A percentile compares a stretch with the other conserved stretches of the same genome.
Evolutionary conservation across 2,797 vertebrate genomes (phyloP).

Genomic region (Mus caroli): DNA sequence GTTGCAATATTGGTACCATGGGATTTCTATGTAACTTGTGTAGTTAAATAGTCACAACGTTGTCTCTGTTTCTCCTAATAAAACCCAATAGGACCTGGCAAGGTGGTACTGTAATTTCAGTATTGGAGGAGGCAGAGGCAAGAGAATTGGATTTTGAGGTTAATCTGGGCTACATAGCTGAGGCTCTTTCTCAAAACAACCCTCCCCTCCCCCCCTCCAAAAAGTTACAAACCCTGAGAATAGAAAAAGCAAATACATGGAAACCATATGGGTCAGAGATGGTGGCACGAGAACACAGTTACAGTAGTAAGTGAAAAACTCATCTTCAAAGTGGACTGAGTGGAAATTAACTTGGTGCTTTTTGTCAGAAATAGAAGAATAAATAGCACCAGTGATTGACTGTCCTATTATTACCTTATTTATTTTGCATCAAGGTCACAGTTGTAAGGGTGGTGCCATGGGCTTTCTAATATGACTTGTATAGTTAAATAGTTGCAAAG

Average conservation of each 20-base stretch:
- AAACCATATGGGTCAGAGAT: neutral
- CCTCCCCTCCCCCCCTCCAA: neutral
- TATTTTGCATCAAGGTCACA: neutral
- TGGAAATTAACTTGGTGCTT: conserved; percentile 38
- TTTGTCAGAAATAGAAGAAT: conserved; percentile 40
- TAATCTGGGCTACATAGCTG: neutral
- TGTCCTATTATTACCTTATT: neutral
- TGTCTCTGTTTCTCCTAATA: conserved; percentile 75
- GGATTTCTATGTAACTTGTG: conserved; percentile 54
- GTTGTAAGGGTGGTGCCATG: conserved; percentile 37
- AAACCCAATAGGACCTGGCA: neutral
- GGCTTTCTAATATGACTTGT: conserved; percentile 61
- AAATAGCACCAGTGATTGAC: neutral
- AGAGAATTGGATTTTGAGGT: neutral
- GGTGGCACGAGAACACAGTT: neutral
- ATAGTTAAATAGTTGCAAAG: conserved; percentile 40
- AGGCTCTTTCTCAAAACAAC: neutral
- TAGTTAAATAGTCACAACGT: conserved; percentile 48
- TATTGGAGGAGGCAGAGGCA: neutral
- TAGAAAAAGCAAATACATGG: neutral
- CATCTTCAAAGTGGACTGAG: conserved; percentile 13
- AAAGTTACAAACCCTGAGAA: neutral
- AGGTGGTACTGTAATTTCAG: neutral
- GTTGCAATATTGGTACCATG: conserved; percentile 43
- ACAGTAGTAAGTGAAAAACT: conserved; percentile 26